Percentiles rank a stretch among this genome's conserved stretches.
These are phyloP conservation scores for Oedothorax gibbosus DNA, from an alignment of 1,140 invertebrate genomes.

Conservation along the genomic window DNA sequence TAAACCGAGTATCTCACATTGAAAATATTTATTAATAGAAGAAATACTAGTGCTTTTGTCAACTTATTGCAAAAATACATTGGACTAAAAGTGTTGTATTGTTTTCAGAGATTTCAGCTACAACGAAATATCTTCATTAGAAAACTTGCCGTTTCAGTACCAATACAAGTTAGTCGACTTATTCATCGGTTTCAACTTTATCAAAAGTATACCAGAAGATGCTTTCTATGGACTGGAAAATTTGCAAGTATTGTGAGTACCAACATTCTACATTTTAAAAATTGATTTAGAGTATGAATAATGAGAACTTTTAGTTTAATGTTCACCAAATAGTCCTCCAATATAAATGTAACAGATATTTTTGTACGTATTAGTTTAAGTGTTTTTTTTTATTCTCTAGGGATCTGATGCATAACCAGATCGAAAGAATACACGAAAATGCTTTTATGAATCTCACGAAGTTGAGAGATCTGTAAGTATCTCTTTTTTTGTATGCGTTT, in stretches of 20 bases:
- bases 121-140: constrained; percentile 81
- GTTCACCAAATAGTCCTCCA: neutral
- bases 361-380: neutral
- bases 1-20: neutral
- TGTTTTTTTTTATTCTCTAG: constrained; percentile 73
- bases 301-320: neutral
- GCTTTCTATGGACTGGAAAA: constrained; percentile 83
- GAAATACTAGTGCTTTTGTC: no score
- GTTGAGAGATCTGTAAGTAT: constrained; percentile 90
- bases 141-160: constrained; percentile 77
- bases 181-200: constrained; percentile 84
- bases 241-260: constrained; percentile 88
- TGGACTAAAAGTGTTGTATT: constrained; percentile 56
- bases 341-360: neutral
- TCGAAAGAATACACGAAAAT: constrained; percentile 84
- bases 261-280: neutral
- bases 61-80: neutral
- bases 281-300: neutral
- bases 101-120: constrained; percentile 84
- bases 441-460: constrained; percentile 83
- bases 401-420: constrained; percentile 88
- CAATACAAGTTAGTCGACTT: constrained; percentile 85
- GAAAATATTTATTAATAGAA: no score
- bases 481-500: neutral
- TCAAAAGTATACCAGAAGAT: constrained; percentile 79